Conservation (phyloP, 30 jellyfish, hydroid and myxozoan species). For the Aurelia coerulea region DNA sequence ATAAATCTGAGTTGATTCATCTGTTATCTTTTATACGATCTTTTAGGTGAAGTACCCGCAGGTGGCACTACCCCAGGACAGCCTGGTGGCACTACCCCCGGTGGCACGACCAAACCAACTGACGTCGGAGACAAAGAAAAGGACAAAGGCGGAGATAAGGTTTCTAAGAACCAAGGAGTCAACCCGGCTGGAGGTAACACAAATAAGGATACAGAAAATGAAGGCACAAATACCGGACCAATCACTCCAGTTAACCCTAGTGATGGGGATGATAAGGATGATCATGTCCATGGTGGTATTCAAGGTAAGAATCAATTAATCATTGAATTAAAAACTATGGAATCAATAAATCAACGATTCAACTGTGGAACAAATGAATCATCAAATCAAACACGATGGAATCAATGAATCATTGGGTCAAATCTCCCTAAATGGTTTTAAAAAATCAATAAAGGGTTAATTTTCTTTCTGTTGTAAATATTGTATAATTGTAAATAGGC, state of each 20-base stretch:
- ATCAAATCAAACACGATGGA: no score
- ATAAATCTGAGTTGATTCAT: no score
- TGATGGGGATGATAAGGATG: conserved; percentile 72
- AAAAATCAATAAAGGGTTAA: no score
- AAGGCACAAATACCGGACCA: conserved; percentile 62
- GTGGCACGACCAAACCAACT: conserved; percentile 26
- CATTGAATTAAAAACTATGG: no score
- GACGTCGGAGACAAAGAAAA: conserved; percentile 68
- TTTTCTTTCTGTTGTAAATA: no score
- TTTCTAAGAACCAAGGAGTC: conserved; percentile 58
- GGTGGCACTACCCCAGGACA: conserved; percentile 16
- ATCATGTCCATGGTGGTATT: conserved; percentile 72
- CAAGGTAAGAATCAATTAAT: conserved; percentile 37
- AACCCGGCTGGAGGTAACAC: conserved; percentile 72
- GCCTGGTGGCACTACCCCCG: conserved; percentile 36
- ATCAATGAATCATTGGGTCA: no score
- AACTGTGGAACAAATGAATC: no score
- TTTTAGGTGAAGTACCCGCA: background rate
- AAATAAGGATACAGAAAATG: conserved; percentile 59
- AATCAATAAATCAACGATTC: no score
- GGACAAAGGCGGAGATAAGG: conserved; percentile 78
- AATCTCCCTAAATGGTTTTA: no score
- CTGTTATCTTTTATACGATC: no score
- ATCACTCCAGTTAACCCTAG: conserved; percentile 18
- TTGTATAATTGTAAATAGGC: no score